Conservation (phyloP, 2,113 vertebrate species). For the Cryptomyrus ogoouensis region DNA sequence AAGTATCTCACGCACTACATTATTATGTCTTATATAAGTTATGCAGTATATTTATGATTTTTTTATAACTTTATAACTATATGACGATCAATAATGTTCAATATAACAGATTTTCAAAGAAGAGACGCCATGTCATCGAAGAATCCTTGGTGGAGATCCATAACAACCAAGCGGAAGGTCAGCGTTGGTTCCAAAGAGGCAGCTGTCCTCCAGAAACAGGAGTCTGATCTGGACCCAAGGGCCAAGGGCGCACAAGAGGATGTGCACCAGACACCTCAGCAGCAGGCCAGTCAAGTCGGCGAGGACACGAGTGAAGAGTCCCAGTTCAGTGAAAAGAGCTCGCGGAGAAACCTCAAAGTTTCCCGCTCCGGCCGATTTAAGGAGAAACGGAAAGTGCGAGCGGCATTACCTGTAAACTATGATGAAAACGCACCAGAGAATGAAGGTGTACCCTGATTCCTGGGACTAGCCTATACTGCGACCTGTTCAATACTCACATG, state of each 20-base stretch:
- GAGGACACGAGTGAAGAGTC: conserved; percentile 58
- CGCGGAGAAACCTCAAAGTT: conserved; percentile 77
- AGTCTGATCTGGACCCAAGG: neutral
- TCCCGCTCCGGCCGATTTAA: conserved; percentile 90
- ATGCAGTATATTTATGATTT: neutral
- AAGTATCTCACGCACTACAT: neutral
- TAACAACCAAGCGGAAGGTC: conserved; percentile 57
- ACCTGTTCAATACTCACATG: neutral
- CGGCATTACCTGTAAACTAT: conserved; percentile 64
- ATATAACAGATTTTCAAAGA: neutral
- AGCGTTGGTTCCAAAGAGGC: conserved; percentile 43
- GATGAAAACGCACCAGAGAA: conserved; percentile 48
- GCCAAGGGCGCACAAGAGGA: conserved; percentile 11
- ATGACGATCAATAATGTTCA: neutral
- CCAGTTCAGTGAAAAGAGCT: conserved; percentile 62
- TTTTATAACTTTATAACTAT: neutral
- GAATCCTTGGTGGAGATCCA: conserved; percentile 64
- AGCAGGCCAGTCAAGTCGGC: conserved; percentile 30
- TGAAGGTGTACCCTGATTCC: conserved; percentile 37
- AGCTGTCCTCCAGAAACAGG: neutral
- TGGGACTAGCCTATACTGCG: neutral
- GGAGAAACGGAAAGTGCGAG: conserved; percentile 72
- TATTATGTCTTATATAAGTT: neutral
- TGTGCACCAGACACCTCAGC: conserved; percentile 21
- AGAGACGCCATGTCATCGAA: conserved; percentile 16